Percentiles rank a stretch among this genome's conserved stretches.
Conservation (phyloP, 92 coral and sea anemone species). For the Phymanthus crucifer region DNA sequence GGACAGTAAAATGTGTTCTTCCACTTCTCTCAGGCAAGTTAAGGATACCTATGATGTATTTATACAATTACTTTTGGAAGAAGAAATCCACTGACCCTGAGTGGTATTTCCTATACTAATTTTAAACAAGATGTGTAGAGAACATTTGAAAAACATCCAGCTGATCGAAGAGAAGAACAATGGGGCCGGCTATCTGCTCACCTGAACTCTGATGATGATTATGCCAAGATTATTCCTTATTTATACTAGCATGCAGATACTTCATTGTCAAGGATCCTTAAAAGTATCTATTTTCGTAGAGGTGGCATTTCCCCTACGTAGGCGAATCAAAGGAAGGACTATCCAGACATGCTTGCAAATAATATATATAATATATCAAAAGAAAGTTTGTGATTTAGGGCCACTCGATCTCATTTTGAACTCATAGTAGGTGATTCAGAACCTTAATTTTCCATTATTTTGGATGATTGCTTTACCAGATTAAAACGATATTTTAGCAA, state of each 20-base stretch:
- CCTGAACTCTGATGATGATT: not conserved
- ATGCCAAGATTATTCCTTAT: not conserved
- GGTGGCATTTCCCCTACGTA: not conserved
- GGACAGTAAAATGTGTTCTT: not conserved
- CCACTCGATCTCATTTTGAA: too few species aligned
- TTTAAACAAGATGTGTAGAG: not conserved
- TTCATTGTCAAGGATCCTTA: not conserved
- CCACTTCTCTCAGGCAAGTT: not conserved
- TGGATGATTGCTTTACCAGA: too few species aligned
- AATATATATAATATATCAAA: not conserved
- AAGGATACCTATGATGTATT: not conserved
- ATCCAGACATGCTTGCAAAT: not conserved
- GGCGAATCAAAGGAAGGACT: not conserved
- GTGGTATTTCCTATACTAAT: too few species aligned
- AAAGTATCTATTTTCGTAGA: not conserved
- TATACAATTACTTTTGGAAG: not conserved
- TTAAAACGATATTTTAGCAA: too few species aligned
- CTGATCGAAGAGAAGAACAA: not conserved
- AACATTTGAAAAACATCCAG: not conserved
- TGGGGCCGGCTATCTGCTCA: not conserved
- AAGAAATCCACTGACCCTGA: not conserved
- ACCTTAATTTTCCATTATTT: too few species aligned
- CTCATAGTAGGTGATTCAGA: too few species aligned
- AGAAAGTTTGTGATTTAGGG: too few species aligned
- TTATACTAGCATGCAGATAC: not conserved